Evolutionary conservation across 2,113 vertebrate species (phyloP).

Genomic region (Corythornis madagascariensis): DNA sequence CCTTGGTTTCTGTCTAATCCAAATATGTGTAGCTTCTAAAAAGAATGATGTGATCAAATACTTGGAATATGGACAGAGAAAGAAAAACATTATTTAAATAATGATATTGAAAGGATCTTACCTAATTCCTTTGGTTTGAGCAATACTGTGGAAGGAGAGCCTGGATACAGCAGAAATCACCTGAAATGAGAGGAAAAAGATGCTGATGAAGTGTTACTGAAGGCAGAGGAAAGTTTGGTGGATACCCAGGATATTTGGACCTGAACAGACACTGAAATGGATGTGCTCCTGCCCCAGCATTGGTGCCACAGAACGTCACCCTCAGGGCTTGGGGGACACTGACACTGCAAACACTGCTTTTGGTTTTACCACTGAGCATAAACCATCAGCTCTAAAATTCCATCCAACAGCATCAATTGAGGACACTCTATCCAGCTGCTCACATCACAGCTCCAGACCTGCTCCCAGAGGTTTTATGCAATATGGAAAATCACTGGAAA

Average conservation of each 20-base stretch:
- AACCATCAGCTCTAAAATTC: neutral
- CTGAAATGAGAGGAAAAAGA: conserved; percentile 75
- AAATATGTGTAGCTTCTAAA: neutral
- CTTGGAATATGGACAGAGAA: neutral
- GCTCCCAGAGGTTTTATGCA: neutral
- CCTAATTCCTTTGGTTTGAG: conserved; percentile 96
- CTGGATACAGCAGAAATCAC: conserved; percentile 94
- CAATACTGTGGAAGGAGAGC: conserved; percentile 92
- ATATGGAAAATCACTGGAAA: neutral
- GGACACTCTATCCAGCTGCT: neutral
- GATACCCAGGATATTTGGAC: neutral
- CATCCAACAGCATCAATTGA: fast-evolving
- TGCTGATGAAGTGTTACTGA: neutral
- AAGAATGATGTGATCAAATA: neutral
- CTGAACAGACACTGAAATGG: neutral
- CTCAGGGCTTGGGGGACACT: neutral
- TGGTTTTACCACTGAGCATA: neutral
- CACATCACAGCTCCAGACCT: neutral
- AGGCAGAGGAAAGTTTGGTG: neutral
- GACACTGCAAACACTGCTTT: neutral
- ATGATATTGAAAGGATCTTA: conserved; percentile 55
- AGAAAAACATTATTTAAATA: neutral
- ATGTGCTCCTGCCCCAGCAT: too few relatives aligned
- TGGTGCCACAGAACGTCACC: neutral
- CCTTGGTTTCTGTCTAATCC: neutral